A percentile compares a stretch with the other conserved stretches of the same genome.
Evolutionary conservation across 2,797 vertebrate species (phyloP).

Genomic region (Silurus lanzhouensis): DNA sequence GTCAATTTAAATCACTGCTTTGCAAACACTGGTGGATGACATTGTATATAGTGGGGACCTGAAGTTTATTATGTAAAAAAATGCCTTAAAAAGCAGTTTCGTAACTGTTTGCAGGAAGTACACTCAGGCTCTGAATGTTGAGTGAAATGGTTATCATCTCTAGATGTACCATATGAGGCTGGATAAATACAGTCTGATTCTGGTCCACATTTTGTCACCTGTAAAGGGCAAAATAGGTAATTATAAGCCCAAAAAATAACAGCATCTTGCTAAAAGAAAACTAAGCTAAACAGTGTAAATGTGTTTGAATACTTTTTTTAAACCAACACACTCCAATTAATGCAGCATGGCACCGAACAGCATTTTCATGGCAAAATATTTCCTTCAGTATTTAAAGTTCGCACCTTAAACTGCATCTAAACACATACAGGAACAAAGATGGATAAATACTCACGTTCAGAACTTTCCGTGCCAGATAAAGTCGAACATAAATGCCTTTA

Average conservation of each 20-base stretch:
- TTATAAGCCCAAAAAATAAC: no score
- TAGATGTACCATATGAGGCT: background rate
- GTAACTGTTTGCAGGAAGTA: background rate
- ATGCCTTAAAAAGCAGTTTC: background rate
- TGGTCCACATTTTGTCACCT: background rate
- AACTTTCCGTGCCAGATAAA: constrained; percentile 14
- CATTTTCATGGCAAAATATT: no score
- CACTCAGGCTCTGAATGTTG: background rate
- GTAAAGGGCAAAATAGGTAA: no score
- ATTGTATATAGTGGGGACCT: background rate
- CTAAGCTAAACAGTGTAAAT: no score
- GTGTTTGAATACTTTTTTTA: no score
- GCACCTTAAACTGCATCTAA: no score
- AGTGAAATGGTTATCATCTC: background rate
- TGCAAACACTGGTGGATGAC: background rate
- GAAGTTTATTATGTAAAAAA: background rate
- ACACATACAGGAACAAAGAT: no score
- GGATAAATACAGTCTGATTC: background rate
- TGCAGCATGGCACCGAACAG: no score
- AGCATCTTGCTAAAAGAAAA: no score
- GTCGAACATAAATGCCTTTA: constrained; percentile 17
- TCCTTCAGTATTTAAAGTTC: no score
- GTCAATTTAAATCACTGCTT: background rate
- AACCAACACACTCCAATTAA: no score
- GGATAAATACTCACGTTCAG: background rate